These are phyloP conservation scores for Mastomys natalensis DNA, from an alignment of 2,113 vertebrate species.

Conservation along the genomic window DNA sequence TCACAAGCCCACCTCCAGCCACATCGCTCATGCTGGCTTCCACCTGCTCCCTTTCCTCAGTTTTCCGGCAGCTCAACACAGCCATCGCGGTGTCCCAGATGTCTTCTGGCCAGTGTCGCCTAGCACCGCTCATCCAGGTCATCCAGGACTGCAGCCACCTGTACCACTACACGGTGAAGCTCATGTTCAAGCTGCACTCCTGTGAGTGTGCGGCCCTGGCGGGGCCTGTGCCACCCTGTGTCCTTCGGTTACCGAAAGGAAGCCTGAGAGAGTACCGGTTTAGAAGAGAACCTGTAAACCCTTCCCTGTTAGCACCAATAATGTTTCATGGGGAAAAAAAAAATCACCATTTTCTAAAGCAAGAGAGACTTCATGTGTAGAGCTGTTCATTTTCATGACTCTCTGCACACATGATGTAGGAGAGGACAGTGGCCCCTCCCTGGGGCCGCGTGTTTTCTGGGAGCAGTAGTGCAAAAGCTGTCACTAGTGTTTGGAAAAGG, in stretches of 20 bases:
- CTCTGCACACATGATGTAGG: rapidly evolving
- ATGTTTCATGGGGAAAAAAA: background rate
- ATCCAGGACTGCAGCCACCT: constrained; percentile 98
- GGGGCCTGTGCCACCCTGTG: rapidly evolving
- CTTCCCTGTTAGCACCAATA: background rate
- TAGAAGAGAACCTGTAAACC: background rate
- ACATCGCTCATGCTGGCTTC: rapidly evolving
- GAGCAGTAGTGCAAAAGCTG: rapidly evolving
- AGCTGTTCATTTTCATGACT: background rate
- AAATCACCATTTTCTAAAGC: background rate
- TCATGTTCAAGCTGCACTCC: constrained; percentile 97
- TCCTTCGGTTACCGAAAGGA: background rate
- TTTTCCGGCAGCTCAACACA: constrained; percentile 96
- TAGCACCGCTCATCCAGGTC: constrained; percentile 97
- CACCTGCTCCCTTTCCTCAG: constrained; percentile 79
- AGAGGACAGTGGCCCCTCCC: rapidly evolving
- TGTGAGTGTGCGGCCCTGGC: constrained; percentile 88
- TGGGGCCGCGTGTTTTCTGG: background rate
- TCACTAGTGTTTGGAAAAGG: background rate
- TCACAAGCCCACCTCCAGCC: background rate
- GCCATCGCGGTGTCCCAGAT: constrained; percentile 96
- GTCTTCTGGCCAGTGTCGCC: constrained; percentile 96
- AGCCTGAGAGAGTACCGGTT: background rate
- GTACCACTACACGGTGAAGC: constrained; percentile 97
- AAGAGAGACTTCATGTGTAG: too few species aligned